These are phyloP conservation scores for Heliocidaris erythrogramma DNA, from an alignment of 35 echinoderm and acorn worm genomes.

Conservation along the genomic window DNA sequence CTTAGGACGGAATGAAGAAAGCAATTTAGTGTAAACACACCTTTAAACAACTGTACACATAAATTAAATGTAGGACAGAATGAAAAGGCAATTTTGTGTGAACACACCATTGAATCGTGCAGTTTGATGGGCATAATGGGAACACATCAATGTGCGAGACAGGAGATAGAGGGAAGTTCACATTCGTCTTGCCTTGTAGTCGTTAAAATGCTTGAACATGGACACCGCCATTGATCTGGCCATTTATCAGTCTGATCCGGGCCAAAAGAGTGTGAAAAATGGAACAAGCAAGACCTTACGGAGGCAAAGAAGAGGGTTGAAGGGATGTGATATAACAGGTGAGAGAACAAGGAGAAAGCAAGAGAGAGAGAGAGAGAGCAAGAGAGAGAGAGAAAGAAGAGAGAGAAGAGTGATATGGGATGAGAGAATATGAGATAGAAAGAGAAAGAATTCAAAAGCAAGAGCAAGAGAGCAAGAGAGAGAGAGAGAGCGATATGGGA, in stretches of 20 bases:
- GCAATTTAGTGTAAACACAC: no score
- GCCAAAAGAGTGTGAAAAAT: background rate
- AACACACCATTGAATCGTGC: constrained; percentile 42
- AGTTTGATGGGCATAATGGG: constrained; percentile 39
- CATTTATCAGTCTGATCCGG: constrained; percentile 13
- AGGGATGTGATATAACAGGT: background rate
- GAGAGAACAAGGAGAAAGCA: background rate
- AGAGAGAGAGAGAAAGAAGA: background rate
- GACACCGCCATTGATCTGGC: constrained; percentile 42
- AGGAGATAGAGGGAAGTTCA: constrained; percentile 22
- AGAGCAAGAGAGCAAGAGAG: background rate
- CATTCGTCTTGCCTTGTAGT: constrained; percentile 48
- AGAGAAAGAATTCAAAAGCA: background rate
- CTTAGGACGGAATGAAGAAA: no score
- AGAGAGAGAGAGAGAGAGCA: background rate
- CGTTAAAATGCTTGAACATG: constrained; percentile 56
- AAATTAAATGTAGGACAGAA: background rate
- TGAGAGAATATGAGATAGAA: background rate
- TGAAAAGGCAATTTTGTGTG: background rate
- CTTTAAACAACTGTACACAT: background rate
- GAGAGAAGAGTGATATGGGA: background rate
- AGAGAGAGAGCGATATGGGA: background rate
- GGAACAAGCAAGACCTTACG: background rate
- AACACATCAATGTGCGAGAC: constrained; percentile 23
- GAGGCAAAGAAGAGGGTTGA: background rate